These are phyloP conservation scores for Todiramphus saurophagus DNA, from an alignment of 2,113 vertebrate genomes.

Conservation along the genomic window DNA sequence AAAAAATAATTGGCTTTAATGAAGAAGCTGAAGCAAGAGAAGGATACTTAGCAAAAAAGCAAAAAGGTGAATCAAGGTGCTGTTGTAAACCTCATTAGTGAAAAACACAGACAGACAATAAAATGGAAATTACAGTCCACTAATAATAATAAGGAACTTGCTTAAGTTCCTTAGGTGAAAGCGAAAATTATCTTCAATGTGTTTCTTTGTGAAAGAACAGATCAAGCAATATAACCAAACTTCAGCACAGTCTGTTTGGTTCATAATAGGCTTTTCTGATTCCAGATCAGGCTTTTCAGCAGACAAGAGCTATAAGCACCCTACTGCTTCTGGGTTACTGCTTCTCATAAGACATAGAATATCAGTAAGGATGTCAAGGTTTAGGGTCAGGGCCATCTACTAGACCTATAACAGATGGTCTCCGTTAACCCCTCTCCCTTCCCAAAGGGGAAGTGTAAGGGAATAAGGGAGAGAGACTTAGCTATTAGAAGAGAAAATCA, in stretches of 20 bases:
- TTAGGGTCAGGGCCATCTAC: no score
- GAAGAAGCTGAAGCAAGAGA: conserved; percentile 6
- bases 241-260: background rate
- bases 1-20: background rate
- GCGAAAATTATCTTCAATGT: background rate
- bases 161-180: background rate
- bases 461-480: no score
- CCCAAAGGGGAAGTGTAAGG: no score
- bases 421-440: no score
- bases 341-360: background rate
- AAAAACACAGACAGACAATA: background rate
- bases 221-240: background rate
- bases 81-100: conserved; percentile 37
- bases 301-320: background rate
- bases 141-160: conserved; percentile 35
- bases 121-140: conserved; percentile 14
- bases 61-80: conserved; percentile 31
- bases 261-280: background rate
- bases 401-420: no score
- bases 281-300: background rate
- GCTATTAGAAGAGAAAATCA: no score
- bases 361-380: background rate
- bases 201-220: background rate
- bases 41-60: background rate
- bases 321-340: background rate